A percentile compares a stretch with the other conserved stretches of the same genome.
phyloP scores from a whole-genome alignment of 2,888 invertebrate species.

The Zootermopsis nevadensis region DNA sequence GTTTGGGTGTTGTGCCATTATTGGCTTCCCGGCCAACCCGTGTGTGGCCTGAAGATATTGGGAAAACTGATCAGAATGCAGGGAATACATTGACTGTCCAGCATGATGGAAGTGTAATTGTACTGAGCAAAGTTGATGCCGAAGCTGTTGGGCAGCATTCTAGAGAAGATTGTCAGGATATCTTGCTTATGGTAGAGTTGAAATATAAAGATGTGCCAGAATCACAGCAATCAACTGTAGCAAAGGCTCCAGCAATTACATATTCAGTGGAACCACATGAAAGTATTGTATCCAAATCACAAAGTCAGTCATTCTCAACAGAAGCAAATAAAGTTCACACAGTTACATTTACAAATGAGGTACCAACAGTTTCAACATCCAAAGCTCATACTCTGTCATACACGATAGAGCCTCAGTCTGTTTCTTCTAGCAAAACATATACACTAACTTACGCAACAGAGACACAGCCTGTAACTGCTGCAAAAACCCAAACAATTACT shows the following conservation, averaged over 20 bases:
- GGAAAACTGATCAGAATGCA: slow-evolving; percentile 30
- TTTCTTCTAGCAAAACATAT: slow-evolving; percentile 23
- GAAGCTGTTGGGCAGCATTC: slow-evolving; percentile 48
- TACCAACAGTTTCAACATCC: slow-evolving; percentile 24
- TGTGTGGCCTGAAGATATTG: slow-evolving; percentile 37
- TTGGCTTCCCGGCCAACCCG: slow-evolving; percentile 18
- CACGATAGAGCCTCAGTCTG: slow-evolving; percentile 37
- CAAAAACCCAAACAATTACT: slow-evolving; percentile 8
- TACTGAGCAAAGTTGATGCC: slow-evolving; percentile 55
- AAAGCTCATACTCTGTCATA: slow-evolving; percentile 42
- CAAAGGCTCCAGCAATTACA: slow-evolving; percentile 40
- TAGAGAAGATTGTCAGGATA: slow-evolving; percentile 54
- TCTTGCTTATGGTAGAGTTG: slow-evolving; percentile 57
- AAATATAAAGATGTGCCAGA: slow-evolving; percentile 54
- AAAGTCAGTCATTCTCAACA: slow-evolving; percentile 36
- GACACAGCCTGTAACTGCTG: slow-evolving; percentile 24
- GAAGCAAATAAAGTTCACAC: slow-evolving; percentile 51
- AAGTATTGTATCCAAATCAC: slow-evolving; percentile 23
- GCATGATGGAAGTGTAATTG: slow-evolving; percentile 55
- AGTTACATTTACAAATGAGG: slow-evolving; percentile 52
- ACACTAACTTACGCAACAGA: slow-evolving; percentile 40
- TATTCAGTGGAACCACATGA: slow-evolving; percentile 45
- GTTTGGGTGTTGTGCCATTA: slow-evolving; percentile 27
- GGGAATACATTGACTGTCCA: slow-evolving; percentile 48
- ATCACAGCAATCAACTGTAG: slow-evolving; percentile 43